A percentile compares a stretch with the other conserved stretches of the same genome.
These are phyloP conservation scores for Matsumyia berberina DNA, from an alignment of 2,888 invertebrate species.

Conservation along the genomic window DNA sequence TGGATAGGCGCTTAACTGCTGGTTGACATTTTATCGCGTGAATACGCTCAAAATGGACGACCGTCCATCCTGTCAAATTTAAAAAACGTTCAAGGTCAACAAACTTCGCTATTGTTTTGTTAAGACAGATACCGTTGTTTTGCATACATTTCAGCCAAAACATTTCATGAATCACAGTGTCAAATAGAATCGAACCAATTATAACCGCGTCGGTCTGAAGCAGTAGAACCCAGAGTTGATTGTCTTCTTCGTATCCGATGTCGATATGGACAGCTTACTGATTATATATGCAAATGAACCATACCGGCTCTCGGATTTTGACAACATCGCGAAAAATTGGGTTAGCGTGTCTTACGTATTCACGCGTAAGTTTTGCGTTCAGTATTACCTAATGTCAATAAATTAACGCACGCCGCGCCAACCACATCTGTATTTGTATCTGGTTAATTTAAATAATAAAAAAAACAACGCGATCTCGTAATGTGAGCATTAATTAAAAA, in stretches of 20 bases:
- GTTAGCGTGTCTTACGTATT: constrained; percentile 69
- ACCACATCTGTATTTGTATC: constrained; percentile 14
- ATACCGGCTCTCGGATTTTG: constrained; percentile 16
- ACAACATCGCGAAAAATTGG: constrained; percentile 56
- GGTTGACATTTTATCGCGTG: too few relatives aligned
- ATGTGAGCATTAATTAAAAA: constrained; percentile 45
- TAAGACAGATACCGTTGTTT: constrained; percentile 24
- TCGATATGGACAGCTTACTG: constrained; percentile 31
- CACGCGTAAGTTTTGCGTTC: constrained; percentile 9
- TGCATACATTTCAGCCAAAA: constrained; percentile 43
- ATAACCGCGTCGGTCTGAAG: constrained; percentile 21
- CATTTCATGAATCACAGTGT: constrained; percentile 23
- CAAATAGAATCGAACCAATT: constrained; percentile 32
- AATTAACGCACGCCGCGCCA: constrained; percentile 7
- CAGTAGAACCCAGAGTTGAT: constrained; percentile 41
- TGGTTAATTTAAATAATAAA: constrained; percentile 53
- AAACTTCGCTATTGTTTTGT: constrained; percentile 30
- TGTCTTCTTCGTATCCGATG: constrained; percentile 30
- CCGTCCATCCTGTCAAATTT: not conserved
- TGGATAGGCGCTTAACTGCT: not conserved
- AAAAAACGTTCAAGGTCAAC: constrained; percentile 59
- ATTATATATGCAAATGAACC: constrained; percentile 66
- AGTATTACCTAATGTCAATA: constrained; percentile 50
- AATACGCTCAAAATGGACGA: too few relatives aligned
- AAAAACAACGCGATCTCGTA: constrained; percentile 55